Evolutionary conservation across 1,140 invertebrate genomes (phyloP), one percentile per base, ranked within the genome.

Genomic region (Cotesia glomerata): DNA sequence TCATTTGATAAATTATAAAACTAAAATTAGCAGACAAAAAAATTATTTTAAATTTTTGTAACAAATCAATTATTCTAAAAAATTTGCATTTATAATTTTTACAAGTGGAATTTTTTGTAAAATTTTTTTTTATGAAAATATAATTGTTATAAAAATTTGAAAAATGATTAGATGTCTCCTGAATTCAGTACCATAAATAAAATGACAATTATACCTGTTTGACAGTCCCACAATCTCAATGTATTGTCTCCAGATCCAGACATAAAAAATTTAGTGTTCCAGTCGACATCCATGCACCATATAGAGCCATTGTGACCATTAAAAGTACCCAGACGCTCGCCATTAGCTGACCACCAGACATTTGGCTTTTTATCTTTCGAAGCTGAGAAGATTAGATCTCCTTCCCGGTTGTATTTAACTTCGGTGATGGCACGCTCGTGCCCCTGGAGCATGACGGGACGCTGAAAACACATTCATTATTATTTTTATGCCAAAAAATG

Each of bases 321-420:
- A 80, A 98, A 99, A 0, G 96, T 97, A 4, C 98, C 98, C 32
- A 99, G 88, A 56, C 98, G 90, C 87, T 99, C 98, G 7, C 98
- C 98, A 87, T 99, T 99, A 13, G 98, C 84, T 0, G 98, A 95
- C 88, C 95, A 99, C 98, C 98, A 99, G 5, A 99, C 97, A 89
- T 98, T 98, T 4, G 98, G 97, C 74, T 92, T 92, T 49, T 93
- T 92, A 89, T 99, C 98, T 88, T 99, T 99, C 18, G 97, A 95
- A 14, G 95, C 92, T 0, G 97, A 97, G 85, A 99, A 99, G 11
- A 99, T 88, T 62, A 99, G 87, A 88, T 99, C 98, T 36, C 98
- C 98, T 88, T 99, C 98, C 66, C 96, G 89, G 83, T 98, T 99
- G 84, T 98, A 99, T 85, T 98, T 98, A 62, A 99, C 98, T 88